These are phyloP conservation scores for Origma solitaria DNA, from an alignment of 2,113 vertebrate genomes.

Conservation along the genomic window DNA sequence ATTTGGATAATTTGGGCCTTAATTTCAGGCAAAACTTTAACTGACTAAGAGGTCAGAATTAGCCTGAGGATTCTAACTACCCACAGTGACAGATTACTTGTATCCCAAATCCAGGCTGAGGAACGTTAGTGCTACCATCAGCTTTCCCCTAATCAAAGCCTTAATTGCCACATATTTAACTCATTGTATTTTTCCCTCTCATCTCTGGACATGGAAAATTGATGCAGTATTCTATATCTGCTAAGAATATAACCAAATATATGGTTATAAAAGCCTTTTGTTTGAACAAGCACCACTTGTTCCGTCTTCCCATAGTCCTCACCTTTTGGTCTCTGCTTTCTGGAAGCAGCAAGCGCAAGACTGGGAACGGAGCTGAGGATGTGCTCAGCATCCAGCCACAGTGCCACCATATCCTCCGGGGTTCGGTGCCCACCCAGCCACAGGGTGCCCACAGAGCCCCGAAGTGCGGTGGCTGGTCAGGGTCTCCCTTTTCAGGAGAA, in stretches of 20 bases:
- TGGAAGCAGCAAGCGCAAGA: not conserved
- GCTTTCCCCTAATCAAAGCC: not conserved
- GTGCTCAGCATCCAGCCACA: not conserved
- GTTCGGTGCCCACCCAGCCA: fast-evolving
- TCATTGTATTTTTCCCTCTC: not conserved
- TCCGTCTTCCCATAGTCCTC: not conserved
- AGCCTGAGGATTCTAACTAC: not conserved
- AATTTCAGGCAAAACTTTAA: not conserved
- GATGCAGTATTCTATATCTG: not conserved
- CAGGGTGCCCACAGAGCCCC: no score
- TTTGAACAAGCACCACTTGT: not conserved
- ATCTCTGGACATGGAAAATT: not conserved
- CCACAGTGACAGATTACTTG: fast-evolving
- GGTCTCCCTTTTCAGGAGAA: not conserved
- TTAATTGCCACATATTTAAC: not conserved
- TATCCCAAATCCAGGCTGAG: not conserved
- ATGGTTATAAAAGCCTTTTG: not conserved
- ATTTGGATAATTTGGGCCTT: not conserved
- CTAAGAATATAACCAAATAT: not conserved
- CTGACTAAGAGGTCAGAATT: not conserved
- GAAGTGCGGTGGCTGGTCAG: fast-evolving
- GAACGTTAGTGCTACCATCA: not conserved
- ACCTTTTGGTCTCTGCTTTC: not conserved
- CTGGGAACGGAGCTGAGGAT: not conserved
- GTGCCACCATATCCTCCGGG: fast-evolving